Evolutionary conservation across 2,797 vertebrate species (phyloP), one percentile per base, ranked within the genome.

Genomic region (Lepus oiostolus): DNA sequence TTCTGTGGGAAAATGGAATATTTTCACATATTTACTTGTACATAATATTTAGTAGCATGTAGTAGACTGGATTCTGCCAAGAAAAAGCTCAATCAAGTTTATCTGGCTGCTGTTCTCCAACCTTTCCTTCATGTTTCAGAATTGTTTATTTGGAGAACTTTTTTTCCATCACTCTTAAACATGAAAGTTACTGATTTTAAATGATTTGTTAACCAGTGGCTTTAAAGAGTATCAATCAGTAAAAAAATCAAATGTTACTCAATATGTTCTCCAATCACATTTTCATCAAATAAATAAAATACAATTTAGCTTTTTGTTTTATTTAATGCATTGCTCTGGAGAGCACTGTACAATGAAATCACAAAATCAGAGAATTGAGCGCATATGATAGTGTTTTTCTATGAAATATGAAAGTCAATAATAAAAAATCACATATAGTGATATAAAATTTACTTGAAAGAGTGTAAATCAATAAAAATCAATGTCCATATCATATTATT

Each of bases 401-500:
- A 11, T 54, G 8, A 80, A 85, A 5, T 58, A 54, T 85, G 21
- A 71, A 90, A 91, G 52, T 90, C 26, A 75, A 28, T 77, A 80
- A 42, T 83, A 76, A 96, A 94, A 35, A n/a, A 62, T 35, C 67
- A 30, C 1, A 92, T 95, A 3, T 16, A 58, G 54, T 58, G 19
- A 21, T 74, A 7, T 72, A 72, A 70, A 58, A 30, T 74, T 62
- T 97, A 96, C 7, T 28, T 77, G 93, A 35, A 90, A 96, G 95
- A 42, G 88, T 94, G 32, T 4, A 87, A 80, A 75, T 72, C 52
- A 77, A 22, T 87, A 95, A 84, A 87, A 96, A 70, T 63, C 90
- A 83, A 12, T 94, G 0, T 17, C 67, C 4, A 26, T 90, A 70
- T 71, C 24, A 32, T 88, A 8, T 87, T 93, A 88, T 10, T 81